Evolutionary conservation across 1,140 invertebrate genomes (phyloP).

Genomic region (Amyelois transitella): DNA sequence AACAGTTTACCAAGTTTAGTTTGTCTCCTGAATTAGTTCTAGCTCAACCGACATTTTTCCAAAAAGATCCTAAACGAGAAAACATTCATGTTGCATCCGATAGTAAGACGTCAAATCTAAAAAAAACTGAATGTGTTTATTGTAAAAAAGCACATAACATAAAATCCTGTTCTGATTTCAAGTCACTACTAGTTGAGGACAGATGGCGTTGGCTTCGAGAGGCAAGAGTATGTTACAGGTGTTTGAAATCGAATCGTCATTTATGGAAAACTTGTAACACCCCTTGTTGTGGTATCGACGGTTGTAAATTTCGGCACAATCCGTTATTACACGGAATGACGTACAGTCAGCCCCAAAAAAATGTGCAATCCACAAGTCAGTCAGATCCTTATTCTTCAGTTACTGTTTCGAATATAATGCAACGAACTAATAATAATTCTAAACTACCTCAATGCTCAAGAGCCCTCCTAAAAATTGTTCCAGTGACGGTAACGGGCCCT

Average conservation of each 20-base stretch:
- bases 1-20: not conserved
- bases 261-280: slow-evolving; percentile 5
- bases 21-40: not conserved
- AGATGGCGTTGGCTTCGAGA: slow-evolving; percentile 6
- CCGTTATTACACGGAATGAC: slow-evolving; percentile 10
- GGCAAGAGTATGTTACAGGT: slow-evolving; percentile 6
- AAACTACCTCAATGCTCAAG: not conserved
- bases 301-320: not conserved
- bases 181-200: not conserved
- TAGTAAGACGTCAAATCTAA: not conserved
- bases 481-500: slow-evolving; percentile 1
- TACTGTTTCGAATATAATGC: not conserved
- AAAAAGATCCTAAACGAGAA: not conserved
- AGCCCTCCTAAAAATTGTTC: slow-evolving; percentile 2
- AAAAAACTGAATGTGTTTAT: not conserved
- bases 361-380: not conserved
- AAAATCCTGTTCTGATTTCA: not conserved
- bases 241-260: slow-evolving; percentile 1
- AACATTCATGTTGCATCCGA: not conserved
- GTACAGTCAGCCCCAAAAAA: not conserved
- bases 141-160: slow-evolving; percentile 5
- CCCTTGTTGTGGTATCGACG: not conserved
- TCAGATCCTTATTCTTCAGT: not conserved
- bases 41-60: not conserved
- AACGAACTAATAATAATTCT: not conserved